Evolutionary conservation across 2,888 invertebrate species (phyloP), one percentile per base, ranked within the genome.

Genomic region (Unio delphinus): DNA sequence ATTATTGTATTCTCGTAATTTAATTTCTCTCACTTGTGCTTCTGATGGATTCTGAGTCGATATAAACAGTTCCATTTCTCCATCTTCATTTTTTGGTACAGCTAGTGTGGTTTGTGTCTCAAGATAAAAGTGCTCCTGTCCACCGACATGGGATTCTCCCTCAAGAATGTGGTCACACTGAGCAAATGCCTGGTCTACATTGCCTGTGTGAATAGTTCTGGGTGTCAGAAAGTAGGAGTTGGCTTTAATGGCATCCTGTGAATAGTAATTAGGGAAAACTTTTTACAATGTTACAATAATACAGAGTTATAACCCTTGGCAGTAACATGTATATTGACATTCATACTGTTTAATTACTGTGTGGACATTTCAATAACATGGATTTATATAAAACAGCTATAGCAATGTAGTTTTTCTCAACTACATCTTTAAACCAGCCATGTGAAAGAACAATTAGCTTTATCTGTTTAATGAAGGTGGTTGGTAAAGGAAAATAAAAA

Each of bases 51-150:
- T 80, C 77, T 98, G 98, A 7, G 95, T 94, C 0, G 96, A 95
- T 77, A 94, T 93, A 86, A 94, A 94, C 67, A 98, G 90, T 88
- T 97, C 96, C 73, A 98, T 90, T 90, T 98, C 98, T 78, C 95
- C 93, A 73, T 94, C 94, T 68, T 90, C 91, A 88, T 95, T 95
- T 81, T 92, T 93, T 1, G 92, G 92, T 28, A 91, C 84, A 2
- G 88, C 91, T 5, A 91, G 76, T 61, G 90, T 86, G 2, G 88
- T 88, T 28, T 92, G 89, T 0, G 98, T 96, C 90, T 98, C 98
- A 81, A 98, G 91, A 90, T 98, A 98, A 90, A 98, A 98, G 89
- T 98, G 98, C 88, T 98, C 98, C 90, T 98, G 98, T 0, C 96
- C 97, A 20, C 96, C 96, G 85, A 95, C 94, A 68, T 94, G 92